phyloP scores from a whole-genome alignment of 2,113 vertebrate genomes.

The Cromileptes altivelis region DNA sequence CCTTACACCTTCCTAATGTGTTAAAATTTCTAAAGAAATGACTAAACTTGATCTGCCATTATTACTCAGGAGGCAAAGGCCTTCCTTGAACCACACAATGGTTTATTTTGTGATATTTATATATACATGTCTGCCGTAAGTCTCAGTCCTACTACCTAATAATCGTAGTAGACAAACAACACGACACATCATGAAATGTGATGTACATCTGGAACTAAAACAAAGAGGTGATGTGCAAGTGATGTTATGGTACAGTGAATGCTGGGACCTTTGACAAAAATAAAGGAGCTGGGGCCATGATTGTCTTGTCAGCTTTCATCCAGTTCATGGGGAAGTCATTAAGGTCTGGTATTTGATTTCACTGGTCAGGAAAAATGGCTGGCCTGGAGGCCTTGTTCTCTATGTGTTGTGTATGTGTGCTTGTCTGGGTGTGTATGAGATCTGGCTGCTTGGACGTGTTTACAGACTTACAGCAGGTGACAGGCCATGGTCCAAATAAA shows the following conservation, averaged over 20 bases:
- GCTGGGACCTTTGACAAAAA: slow-evolving; percentile 1
- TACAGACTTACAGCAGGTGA: not conserved
- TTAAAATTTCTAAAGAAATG: not conserved
- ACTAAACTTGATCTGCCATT: not conserved
- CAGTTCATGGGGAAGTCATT: not conserved
- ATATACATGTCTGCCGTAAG: not conserved
- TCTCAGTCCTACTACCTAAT: not conserved
- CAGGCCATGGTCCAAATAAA: not conserved
- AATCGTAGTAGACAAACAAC: not conserved
- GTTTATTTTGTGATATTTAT: not conserved
- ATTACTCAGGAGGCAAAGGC: not conserved
- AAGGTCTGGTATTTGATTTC: slow-evolving; percentile 22
- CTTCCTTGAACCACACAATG: not conserved
- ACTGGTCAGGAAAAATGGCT: slow-evolving; percentile 18
- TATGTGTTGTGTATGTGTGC: not conserved
- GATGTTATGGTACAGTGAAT: not conserved
- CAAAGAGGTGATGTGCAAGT: not conserved
- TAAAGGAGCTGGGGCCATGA: not conserved
- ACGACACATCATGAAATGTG: not conserved
- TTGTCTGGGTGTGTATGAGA: not conserved
- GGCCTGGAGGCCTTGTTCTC: not conserved
- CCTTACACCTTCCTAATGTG: not conserved
- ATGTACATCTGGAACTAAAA: not conserved
- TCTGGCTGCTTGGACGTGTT: not conserved
- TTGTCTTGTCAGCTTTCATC: slow-evolving; percentile 27